Percentiles rank a stretch among this genome's conserved stretches.
These are phyloP conservation scores for Picus viridis DNA, from an alignment of 2,797 vertebrate genomes.

Conservation along the genomic window DNA sequence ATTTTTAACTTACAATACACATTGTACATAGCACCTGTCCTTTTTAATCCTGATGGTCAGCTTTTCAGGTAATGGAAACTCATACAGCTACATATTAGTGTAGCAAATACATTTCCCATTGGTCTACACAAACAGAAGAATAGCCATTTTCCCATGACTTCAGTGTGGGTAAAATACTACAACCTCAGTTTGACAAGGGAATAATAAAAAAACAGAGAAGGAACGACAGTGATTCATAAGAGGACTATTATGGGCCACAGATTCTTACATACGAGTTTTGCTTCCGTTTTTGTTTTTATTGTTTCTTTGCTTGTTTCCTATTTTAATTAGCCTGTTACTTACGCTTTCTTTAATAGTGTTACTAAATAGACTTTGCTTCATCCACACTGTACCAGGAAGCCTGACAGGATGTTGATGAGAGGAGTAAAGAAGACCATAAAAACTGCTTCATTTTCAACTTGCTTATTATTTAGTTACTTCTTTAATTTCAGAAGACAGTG, in stretches of 20 bases:
- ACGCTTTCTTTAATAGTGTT: neutral
- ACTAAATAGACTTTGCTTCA: neutral
- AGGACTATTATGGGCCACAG: neutral
- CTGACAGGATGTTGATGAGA: neutral
- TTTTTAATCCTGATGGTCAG: neutral
- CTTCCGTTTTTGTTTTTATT: neutral
- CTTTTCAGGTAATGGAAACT: slow-evolving; percentile 10
- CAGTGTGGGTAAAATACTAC: neutral
- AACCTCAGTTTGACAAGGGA: neutral
- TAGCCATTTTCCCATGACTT: neutral
- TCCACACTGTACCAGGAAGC: neutral
- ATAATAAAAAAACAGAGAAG: slow-evolving; percentile 5
- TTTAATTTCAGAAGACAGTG: neutral
- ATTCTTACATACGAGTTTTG: neutral
- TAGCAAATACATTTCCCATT: neutral
- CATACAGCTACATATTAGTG: neutral
- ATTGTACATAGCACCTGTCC: neutral
- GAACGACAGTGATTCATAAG: neutral
- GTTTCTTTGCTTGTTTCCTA: neutral
- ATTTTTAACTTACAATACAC: slow-evolving; percentile 3
- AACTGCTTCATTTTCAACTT: neutral
- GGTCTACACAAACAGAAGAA: neutral
- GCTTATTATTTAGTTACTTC: neutral
- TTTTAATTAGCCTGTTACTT: slow-evolving; percentile 7
- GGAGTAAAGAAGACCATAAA: neutral